Conservation (phyloP, 2,888 invertebrate genomes). For the Hirtodrosophila alboralis region DNA sequence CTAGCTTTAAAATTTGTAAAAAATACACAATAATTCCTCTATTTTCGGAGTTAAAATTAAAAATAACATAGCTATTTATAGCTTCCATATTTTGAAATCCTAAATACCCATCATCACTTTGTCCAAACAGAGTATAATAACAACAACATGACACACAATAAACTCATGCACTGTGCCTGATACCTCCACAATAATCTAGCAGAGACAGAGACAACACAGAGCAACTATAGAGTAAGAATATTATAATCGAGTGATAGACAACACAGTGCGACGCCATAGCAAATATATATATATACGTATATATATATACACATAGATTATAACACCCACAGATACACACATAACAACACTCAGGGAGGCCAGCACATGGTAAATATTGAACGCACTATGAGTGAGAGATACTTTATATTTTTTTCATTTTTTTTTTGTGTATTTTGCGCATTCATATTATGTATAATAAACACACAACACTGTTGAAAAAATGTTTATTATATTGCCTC, state of each 20-base stretch:
- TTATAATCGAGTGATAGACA: slow-evolving; percentile 56
- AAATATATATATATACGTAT: slow-evolving; percentile 7
- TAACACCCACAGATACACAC: slow-evolving; percentile 7
- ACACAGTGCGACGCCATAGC: slow-evolving; percentile 21
- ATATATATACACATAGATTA: background rate
- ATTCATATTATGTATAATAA: slow-evolving; percentile 14
- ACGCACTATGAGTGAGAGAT: slow-evolving; percentile 18
- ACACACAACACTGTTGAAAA: slow-evolving; percentile 20
- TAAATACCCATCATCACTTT: no score
- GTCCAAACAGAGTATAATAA: background rate
- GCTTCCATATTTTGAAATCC: no score
- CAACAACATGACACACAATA: slow-evolving; percentile 46
- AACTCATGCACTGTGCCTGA: slow-evolving; percentile 50
- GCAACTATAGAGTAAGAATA: slow-evolving; percentile 36
- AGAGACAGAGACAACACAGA: slow-evolving; percentile 23
- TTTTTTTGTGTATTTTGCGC: background rate
- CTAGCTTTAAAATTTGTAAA: no score
- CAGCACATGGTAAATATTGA: slow-evolving; percentile 32
- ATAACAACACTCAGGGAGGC: slow-evolving; percentile 6
- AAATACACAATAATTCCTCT: no score
- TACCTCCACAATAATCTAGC: slow-evolving; percentile 38
- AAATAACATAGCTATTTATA: no score
- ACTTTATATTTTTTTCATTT: no score
- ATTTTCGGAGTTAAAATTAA: no score
- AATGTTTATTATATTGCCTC: background rate